These are phyloP conservation scores for Drosophila anomelani DNA, from an alignment of 2,888 invertebrate genomes.

Conservation along the genomic window DNA sequence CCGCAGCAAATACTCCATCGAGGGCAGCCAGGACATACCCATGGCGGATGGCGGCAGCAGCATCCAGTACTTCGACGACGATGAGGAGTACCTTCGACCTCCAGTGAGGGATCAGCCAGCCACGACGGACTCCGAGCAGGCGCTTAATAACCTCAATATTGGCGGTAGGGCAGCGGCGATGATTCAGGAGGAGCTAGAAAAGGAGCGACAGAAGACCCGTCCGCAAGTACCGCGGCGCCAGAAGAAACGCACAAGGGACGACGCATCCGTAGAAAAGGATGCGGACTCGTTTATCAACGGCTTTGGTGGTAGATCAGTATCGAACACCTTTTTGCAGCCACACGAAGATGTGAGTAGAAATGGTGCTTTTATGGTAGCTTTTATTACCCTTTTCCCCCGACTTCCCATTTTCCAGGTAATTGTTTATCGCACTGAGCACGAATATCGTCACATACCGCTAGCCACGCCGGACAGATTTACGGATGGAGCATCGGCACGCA, in stretches of 20 bases:
- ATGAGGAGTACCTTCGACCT: slow-evolving; percentile 83
- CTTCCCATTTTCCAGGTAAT: slow-evolving; percentile 85
- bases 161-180: slow-evolving; percentile 40
- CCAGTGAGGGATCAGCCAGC: slow-evolving; percentile 65
- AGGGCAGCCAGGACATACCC: slow-evolving; percentile 84
- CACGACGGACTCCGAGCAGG: slow-evolving; percentile 57
- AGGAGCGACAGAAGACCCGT: slow-evolving; percentile 60
- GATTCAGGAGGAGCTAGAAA: slow-evolving; percentile 53
- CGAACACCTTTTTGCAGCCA: slow-evolving; percentile 84
- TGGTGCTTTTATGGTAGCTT: too few relatives aligned
- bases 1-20: slow-evolving; percentile 82
- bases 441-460: slow-evolving; percentile 87
- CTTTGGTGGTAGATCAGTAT: slow-evolving; percentile 84
- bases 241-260: slow-evolving; percentile 79
- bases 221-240: slow-evolving; percentile 84
- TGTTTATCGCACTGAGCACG: slow-evolving; percentile 88
- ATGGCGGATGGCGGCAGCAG: slow-evolving; percentile 80
- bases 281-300: slow-evolving; percentile 84
- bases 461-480: slow-evolving; percentile 86
- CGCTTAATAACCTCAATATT: slow-evolving; percentile 70
- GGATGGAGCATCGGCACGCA: slow-evolving; percentile 87
- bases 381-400: not conserved
- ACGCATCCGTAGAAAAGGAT: slow-evolving; percentile 82
- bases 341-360: slow-evolving; percentile 82
- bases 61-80: slow-evolving; percentile 83